Evolutionary conservation across 2,888 invertebrate species (phyloP), one percentile per base, ranked within the genome.

Genomic region (Unio pictorum): DNA sequence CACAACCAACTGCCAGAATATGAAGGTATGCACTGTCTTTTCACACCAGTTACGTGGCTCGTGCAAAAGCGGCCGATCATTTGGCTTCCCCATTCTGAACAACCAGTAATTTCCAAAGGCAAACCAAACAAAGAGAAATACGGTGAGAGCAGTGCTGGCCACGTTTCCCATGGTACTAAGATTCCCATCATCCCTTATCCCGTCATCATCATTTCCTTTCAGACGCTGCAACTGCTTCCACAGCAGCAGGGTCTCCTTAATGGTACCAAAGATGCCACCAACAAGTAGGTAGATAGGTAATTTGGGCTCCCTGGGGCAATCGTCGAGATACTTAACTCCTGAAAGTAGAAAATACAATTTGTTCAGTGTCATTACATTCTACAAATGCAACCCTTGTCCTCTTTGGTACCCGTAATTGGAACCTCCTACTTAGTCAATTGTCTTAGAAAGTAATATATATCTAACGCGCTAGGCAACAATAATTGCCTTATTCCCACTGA

Each of bases 221-320:
- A 84, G 84, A 66, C 83, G 80, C 73, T 91, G 90, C 64, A 92
- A 92, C 90, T 94, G 94, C 17, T 92, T 91, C 93, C 94, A 93
- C 69, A 93, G 92, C 88, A 95, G 93, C 30, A 88, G 83, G 26
- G 85, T 67, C 28, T 89, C 75, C 75, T 94, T 94, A 3, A 94
- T 91, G 23, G 94, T 92, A 0, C 95, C 95, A 18, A 94, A 92
- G 17, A 93, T 93, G 0, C 95, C 95, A 0, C 95, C 95, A n/a
- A 95, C 94, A 70, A 95, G 93, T 93, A 95, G 94, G 91, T 95
- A 95, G 45, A 95, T 93, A 0, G 95, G 95, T 76, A 95, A 93
- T 73, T 93, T 92, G 0, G 94, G 94, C 89, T 95, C 94, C 62
- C 92, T 92, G 0, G 95, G 95, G 81, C 95, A 95, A 87, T 95